These are phyloP conservation scores for Polydrusus pterygomalis DNA, from an alignment of 2,888 invertebrate species.

Conservation along the genomic window DNA sequence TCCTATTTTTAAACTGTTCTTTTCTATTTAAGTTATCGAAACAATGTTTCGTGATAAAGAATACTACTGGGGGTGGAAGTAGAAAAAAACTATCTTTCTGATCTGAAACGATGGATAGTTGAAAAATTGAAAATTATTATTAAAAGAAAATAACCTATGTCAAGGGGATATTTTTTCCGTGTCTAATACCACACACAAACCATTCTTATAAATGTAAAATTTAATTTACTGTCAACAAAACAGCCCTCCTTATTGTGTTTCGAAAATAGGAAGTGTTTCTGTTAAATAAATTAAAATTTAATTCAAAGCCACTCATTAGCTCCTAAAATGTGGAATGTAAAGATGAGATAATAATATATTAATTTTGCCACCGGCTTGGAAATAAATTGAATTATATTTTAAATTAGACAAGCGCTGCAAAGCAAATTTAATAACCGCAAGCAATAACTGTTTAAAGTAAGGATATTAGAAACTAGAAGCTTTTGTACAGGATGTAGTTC, in stretches of 20 bases:
- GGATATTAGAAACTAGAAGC: not conserved
- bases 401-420: constrained; percentile 2
- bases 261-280: not conserved
- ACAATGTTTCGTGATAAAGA: too few relatives aligned
- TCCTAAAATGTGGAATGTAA: not conserved
- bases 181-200: too few relatives aligned
- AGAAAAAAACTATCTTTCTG: too few relatives aligned
- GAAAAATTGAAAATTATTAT: too few relatives aligned
- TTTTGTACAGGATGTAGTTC: not conserved
- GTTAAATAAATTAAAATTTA: not conserved
- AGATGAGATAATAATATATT: not conserved
- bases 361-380: constrained; percentile 2
- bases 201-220: not conserved
- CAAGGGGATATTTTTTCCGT: too few relatives aligned
- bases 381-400: not conserved
- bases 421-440: constrained; percentile 2
- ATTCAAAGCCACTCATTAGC: not conserved
- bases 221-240: too few relatives aligned
- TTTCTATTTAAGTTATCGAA: too few relatives aligned
- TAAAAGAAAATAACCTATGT: too few relatives aligned
- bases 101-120: too few relatives aligned
- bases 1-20: too few relatives aligned
- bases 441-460: not conserved
- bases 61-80: too few relatives aligned
- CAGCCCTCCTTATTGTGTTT: not conserved